Evolutionary conservation across 2,888 invertebrate genomes (phyloP), one percentile per base, ranked within the genome.

Genomic region (Idaea aversata): DNA sequence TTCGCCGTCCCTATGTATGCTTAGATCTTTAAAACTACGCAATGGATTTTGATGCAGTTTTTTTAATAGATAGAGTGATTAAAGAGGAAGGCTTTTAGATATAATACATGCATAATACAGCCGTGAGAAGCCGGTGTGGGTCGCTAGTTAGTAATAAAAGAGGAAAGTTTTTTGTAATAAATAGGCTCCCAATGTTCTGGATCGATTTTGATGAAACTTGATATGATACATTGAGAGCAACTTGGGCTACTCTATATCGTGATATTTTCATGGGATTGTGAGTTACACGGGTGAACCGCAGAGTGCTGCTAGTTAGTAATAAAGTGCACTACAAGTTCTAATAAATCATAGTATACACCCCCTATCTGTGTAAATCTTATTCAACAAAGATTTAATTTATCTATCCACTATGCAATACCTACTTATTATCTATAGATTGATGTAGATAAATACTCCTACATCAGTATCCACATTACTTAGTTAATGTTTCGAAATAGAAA

Each of bases 401-500:
- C 47, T 10, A 47, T 47, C 10, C 10, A 47, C 13, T 47, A 47
- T 10, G 10, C 38, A 38, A 38, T 38, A 5, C 7, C 6, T 13
- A 38, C 36, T 38, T 38, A 13, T 10, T 38, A 47, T 7, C 7
- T 47, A 10, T 36, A 36, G 36, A 36, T 7, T 47, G 5, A 25
- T 25, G 10, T 47, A 47, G 47, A 47, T 47, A 47, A 47, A 47
- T 47, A 10, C 5, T 10, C 13, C 47, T 10, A 47, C 6, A 4
- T 47, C 47, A 47, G 13, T 47, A 10, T 47, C 3, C 10, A 10
- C 47, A 47, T 4, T 59, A 57, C 58, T 35, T 65, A 61, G 15
- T 36, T 57, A 69, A 67, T 64, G 34, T 63, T 16, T 57, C 34
- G 60, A 59, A 63, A 62, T 59, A 47, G 47, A 47, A 13, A 10